Percentiles rank a stretch among this genome's conserved stretches.
These are phyloP conservation scores for Podarcis muralis DNA, from an alignment of 2,113 vertebrate genomes.

Conservation along the genomic window DNA sequence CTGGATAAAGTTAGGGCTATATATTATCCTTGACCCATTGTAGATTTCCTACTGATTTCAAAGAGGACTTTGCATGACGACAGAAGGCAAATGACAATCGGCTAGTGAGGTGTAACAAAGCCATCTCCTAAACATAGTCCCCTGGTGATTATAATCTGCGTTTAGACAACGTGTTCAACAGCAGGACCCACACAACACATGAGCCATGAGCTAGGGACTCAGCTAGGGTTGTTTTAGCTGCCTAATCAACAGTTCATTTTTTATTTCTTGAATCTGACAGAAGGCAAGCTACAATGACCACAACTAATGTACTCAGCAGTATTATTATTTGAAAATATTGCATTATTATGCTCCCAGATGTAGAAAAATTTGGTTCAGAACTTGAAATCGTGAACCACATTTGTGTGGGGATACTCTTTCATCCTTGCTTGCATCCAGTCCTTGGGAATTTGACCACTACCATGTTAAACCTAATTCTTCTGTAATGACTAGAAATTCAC, in stretches of 20 bases:
- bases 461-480: not conserved
- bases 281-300: not conserved
- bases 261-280: not conserved
- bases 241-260: not conserved
- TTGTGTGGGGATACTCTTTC: not conserved
- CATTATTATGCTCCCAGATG: not conserved
- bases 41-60: conserved; percentile 2
- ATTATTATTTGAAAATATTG: not conserved
- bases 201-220: not conserved
- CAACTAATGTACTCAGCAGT: not conserved
- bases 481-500: not conserved
- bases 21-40: conserved; percentile 19
- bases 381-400: not conserved
- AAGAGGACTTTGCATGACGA: not conserved
- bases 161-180: not conserved
- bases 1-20: not conserved
- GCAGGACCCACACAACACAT: not conserved
- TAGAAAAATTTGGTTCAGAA: not conserved
- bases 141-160: not conserved
- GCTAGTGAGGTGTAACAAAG: not conserved
- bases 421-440: not conserved
- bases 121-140: not conserved
- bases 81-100: not conserved
- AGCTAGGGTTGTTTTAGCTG: not conserved
- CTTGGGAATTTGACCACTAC: not conserved